Evolutionary conservation across 2,888 invertebrate genomes (phyloP).

Genomic region (Torymus aiolomorphi): DNA sequence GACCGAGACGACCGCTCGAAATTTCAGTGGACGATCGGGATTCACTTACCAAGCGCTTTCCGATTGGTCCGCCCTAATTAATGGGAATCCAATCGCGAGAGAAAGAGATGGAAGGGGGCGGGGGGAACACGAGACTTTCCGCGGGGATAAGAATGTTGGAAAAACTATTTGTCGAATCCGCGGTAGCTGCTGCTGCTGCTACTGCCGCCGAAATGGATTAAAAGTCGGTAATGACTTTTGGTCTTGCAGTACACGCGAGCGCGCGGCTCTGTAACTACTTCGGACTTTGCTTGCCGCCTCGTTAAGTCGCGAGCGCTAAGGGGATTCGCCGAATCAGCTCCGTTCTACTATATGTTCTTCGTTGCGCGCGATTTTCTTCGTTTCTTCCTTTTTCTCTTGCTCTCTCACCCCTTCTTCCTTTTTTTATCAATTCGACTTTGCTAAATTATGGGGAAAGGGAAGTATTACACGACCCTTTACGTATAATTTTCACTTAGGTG

Average conservation of each 20-base stretch:
- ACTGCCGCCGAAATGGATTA: constrained; percentile 9
- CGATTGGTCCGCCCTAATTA: constrained; percentile 43
- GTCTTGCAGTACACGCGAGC: neutral
- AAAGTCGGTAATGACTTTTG: constrained; percentile 39
- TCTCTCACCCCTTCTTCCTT: too few species aligned
- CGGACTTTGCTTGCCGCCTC: neutral
- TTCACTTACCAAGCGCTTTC: constrained; percentile 33
- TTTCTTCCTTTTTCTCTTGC: too few species aligned
- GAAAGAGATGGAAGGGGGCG: neutral
- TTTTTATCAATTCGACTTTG: neutral
- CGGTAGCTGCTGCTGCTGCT: too few species aligned
- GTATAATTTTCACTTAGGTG: too few species aligned
- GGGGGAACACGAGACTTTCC: too few species aligned
- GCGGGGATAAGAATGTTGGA: constrained; percentile 24
- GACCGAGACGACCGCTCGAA: too few species aligned
- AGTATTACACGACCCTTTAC: neutral
- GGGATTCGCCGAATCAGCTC: constrained; percentile 14
- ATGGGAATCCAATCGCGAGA: constrained; percentile 24
- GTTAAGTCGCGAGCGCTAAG: constrained; percentile 1
- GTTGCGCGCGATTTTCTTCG: too few species aligned
- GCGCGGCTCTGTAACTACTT: neutral
- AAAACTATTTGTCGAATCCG: constrained; percentile 23
- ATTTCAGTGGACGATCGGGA: constrained; percentile 9
- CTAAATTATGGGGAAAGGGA: neutral
- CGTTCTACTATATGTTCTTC: too few species aligned